Evolutionary conservation across 2,113 vertebrate species (phyloP).

Genomic region (Martes martes): DNA sequence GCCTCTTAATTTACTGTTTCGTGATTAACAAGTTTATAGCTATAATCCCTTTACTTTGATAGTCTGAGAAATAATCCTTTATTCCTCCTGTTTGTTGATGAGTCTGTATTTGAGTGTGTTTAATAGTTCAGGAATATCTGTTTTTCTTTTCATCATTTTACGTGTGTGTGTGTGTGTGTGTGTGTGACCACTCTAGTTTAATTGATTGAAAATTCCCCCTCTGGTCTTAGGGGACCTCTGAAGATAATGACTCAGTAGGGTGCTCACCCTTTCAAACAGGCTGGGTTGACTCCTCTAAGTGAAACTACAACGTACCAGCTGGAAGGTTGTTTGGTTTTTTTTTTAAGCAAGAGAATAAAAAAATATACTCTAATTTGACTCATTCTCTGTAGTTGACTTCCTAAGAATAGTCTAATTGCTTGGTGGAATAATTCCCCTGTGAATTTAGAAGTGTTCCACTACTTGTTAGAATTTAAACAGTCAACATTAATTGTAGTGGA

Average conservation of each 20-base stretch:
- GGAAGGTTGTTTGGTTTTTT: not conserved
- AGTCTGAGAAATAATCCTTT: not conserved
- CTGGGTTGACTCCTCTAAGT: not conserved
- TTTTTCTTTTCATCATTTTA: not conserved
- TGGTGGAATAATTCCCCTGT: not conserved
- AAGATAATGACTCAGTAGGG: not conserved
- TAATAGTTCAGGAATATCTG: not conserved
- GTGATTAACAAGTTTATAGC: not conserved
- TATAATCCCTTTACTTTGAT: not conserved
- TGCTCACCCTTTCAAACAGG: accelerated
- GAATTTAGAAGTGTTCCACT: not conserved
- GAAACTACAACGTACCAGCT: not conserved
- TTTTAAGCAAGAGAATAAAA: not conserved
- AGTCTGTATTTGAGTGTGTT: not conserved
- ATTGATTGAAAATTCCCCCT: not conserved
- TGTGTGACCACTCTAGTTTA: not conserved
- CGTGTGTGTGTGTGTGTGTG: not conserved
- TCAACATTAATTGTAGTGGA: not conserved
- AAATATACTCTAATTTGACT: not conserved
- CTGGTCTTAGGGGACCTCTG: not conserved
- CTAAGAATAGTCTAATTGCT: not conserved
- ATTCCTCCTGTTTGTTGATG: not conserved
- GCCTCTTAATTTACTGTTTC: constrained; percentile 3
- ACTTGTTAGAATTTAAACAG: not conserved
- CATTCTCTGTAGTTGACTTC: not conserved